Base-by-base conservation (phyloP, 2,797 vertebrate genomes). In the Hozukius guyotensis region DNA sequence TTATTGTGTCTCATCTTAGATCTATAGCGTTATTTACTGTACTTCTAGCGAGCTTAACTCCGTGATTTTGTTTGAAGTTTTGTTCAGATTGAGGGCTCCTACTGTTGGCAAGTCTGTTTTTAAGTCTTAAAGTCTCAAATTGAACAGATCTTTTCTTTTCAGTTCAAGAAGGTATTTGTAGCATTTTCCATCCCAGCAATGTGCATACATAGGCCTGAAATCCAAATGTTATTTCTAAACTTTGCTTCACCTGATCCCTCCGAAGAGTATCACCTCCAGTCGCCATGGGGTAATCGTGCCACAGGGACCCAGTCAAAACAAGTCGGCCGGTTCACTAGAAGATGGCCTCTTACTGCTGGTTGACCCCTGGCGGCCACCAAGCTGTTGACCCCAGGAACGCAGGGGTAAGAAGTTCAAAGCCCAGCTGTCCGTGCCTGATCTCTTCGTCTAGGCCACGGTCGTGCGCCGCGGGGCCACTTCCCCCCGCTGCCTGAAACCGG, bases 391-490 rank as follows among this genome's bases (percentile, higher is more conserved):
- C 86, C 88, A 77, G 90, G 91, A 93, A 82, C 81, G 36, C 78
- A 55, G 88, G 91, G 93, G 94, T 95, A 94, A 93, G 89, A 90
- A 94, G 93, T 95, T 95, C 94, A 95, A 95, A 94, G 93, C 93
- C 92, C 94, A 95, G 94, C 94, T 95, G 94, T 93, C 91, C 77
- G 57, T 83, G 88, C 78, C 72, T 91, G 92, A 93, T 93, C 92
- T 90, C 87, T 82, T 71, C 83, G 81, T 89, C 91, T 88, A 85
- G 90, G 91, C 91, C 81, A 70, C 56, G 71, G 85, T 87, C 68
- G 78, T 84, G 87, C 89, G 14, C 91, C 53, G 10, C 61, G 42
- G 92, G 94, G 87, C 89, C 87, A 91, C 94, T 90, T 89, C 87
- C 93, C 93, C 89, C 89, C 63, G 75, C 83, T 87, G 87, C 84